Base-by-base conservation (phyloP, 1,140 invertebrate genomes). In the Ips nitidus region DNA sequence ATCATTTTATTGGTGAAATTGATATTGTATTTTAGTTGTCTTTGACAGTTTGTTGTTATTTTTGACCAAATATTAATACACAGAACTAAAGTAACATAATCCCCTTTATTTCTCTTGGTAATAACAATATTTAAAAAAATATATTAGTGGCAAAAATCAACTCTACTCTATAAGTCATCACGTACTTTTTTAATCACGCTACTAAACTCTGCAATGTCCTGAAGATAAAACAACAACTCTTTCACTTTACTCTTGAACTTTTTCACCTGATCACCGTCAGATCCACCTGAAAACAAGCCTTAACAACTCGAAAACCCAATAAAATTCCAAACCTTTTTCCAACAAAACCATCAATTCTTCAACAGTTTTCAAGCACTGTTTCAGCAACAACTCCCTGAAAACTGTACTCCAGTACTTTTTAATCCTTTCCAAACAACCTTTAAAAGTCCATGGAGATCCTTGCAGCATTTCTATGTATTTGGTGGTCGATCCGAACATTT, bases 361-460 rank as follows among this genome's bases (percentile, higher is more conserved):
- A 6, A 76, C 41, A 50, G 69, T 60, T 47, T 69, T 75, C 8
- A 47, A 69, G 47, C 64, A 74, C 37, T 77, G 75, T 61, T 77
- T 77, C 41, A 77, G 43, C 39, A 77, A 7, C 37, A 73, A 60
- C 2, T 72, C 70, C 50, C 66, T 62, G 59, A 75, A 77, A 6
- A 75, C 73, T 39, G 73, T 58, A n/a, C 47, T 61, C 75, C 75
- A 77, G 60, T 77, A 77, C 43, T 69, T 70, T 39, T 65, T 68
- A 60, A 76, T 71, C 64, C 71, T 70, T 57, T 68, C 68, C 4
- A 77, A 56, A 43, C 75, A 77, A 7, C 70, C 71, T 8, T 47
- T 37, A 52, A 77, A 70, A 6, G 68, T 61, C 73, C 75, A 73
- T 45, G 75, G 73, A 6, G 50, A 58, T 4, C 65, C 56, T 41